These are phyloP conservation scores for Cyanistes caeruleus DNA, from an alignment of 2,113 vertebrate species.

Conservation along the genomic window DNA sequence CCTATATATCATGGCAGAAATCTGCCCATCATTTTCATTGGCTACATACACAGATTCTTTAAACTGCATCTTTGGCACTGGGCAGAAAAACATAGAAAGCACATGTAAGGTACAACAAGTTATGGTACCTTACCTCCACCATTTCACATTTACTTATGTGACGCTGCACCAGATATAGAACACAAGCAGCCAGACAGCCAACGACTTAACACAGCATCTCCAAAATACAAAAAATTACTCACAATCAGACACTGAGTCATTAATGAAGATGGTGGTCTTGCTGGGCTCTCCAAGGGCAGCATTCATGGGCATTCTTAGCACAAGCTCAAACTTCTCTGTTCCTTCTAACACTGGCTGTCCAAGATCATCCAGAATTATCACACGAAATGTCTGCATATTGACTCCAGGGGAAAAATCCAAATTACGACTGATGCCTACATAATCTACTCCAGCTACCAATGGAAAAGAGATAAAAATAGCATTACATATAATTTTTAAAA, in stretches of 20 bases:
- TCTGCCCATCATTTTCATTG: constrained; percentile 81
- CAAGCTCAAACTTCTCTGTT: constrained; percentile 87
- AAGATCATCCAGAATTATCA: constrained; percentile 90
- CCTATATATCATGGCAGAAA: constrained; percentile 82
- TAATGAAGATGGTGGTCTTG: constrained; percentile 85
- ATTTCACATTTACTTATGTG: neutral
- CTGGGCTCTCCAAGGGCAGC: constrained; percentile 88
- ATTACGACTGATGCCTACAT: constrained; percentile 91
- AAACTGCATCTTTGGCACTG: constrained; percentile 95
- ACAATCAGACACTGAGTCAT: constrained; percentile 91
- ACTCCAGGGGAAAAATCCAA: constrained; percentile 92
- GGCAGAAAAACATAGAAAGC: neutral
- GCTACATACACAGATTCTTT: constrained; percentile 80
- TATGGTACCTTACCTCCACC: neutral
- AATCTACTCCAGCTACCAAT: constrained; percentile 89
- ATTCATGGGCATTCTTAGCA: constrained; percentile 89
- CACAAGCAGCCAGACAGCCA: neutral
- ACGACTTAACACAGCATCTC: neutral
- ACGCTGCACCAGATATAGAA: neutral
- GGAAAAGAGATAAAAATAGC: neutral
- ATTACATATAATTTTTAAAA: neutral
- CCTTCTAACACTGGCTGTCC: constrained; percentile 91
- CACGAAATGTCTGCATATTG: constrained; percentile 85
- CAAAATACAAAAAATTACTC: constrained; percentile 61
- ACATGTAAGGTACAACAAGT: neutral